Evolutionary conservation across 2,797 vertebrate species (phyloP).

Genomic region (Ctenosaura bakeri): DNA sequence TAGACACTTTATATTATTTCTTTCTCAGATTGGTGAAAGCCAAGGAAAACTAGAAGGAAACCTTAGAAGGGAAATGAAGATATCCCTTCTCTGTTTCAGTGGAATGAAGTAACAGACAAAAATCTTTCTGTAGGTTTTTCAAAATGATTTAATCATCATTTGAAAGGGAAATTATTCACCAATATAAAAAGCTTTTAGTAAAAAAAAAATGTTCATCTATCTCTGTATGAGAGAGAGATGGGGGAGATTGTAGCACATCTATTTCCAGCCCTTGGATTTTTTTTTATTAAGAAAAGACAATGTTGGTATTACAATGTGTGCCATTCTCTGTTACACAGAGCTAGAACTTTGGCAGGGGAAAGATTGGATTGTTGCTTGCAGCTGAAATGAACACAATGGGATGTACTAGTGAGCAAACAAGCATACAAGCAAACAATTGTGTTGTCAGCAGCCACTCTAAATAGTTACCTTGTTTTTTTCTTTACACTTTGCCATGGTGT

Average conservation of each 20-base stretch:
- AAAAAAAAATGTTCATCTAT: neutral
- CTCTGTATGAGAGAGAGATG: no score
- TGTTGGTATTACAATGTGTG: slow-evolving; percentile 68
- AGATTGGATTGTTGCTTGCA: slow-evolving; percentile 74
- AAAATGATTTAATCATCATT: neutral
- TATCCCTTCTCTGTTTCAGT: slow-evolving; percentile 5
- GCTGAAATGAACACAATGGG: slow-evolving; percentile 79
- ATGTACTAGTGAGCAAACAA: neutral
- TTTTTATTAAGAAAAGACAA: slow-evolving; percentile 47
- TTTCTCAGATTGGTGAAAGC: neutral
- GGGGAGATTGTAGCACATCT: neutral
- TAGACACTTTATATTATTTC: slow-evolving; percentile 30
- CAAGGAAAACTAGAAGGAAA: slow-evolving; percentile 20
- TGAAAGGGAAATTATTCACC: neutral
- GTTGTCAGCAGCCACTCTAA: slow-evolving; percentile 65
- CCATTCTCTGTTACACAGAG: slow-evolving; percentile 74
- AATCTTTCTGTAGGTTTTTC: neutral
- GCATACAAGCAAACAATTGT: neutral
- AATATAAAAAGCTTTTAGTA: neutral
- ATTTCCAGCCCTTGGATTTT: neutral
- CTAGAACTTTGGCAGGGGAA: slow-evolving; percentile 74
- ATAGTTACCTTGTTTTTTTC: slow-evolving; percentile 80
- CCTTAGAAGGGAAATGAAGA: slow-evolving; percentile 24
- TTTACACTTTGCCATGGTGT: slow-evolving; percentile 81
- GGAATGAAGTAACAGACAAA: neutral